Conservation (phyloP, 2,888 invertebrate genomes). For the Dryobota labecula region DNA sequence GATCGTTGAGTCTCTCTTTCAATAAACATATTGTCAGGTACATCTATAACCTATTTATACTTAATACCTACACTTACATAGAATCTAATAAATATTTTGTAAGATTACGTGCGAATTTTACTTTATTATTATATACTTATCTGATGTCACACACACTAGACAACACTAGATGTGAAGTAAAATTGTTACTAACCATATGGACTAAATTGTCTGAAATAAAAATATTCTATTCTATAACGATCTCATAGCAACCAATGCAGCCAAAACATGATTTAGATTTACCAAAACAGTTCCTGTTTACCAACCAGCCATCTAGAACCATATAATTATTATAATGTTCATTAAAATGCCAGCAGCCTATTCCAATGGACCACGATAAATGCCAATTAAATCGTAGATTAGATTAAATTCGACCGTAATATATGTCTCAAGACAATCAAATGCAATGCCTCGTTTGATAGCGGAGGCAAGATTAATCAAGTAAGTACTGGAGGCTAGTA, state of each 20-base stretch:
- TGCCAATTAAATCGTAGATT: slow-evolving; percentile 66
- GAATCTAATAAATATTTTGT: no score
- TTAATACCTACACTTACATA: no score
- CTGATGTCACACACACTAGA: no score
- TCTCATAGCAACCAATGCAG: background rate
- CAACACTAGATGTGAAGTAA: no score
- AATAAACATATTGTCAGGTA: no score
- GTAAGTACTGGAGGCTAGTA: slow-evolving; percentile 44
- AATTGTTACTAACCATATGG: no score
- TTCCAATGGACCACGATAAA: slow-evolving; percentile 57
- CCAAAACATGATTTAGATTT: slow-evolving; percentile 23
- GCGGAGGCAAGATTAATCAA: slow-evolving; percentile 51
- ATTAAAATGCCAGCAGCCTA: slow-evolving; percentile 62
- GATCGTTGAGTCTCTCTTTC: no score
- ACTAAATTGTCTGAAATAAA: no score
- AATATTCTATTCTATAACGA: no score
- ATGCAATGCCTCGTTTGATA: slow-evolving; percentile 61
- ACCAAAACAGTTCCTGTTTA: slow-evolving; percentile 26
- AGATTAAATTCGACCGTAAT: slow-evolving; percentile 66
- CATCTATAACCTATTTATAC: no score
- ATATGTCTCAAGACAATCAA: slow-evolving; percentile 65
- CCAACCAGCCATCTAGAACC: slow-evolving; percentile 2
- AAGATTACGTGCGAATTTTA: no score
- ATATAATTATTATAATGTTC: slow-evolving; percentile 52
- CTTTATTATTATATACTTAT: no score